These are phyloP conservation scores for Drosophila nannoptera DNA, from an alignment of 1,140 invertebrate species.

Conservation along the genomic window DNA sequence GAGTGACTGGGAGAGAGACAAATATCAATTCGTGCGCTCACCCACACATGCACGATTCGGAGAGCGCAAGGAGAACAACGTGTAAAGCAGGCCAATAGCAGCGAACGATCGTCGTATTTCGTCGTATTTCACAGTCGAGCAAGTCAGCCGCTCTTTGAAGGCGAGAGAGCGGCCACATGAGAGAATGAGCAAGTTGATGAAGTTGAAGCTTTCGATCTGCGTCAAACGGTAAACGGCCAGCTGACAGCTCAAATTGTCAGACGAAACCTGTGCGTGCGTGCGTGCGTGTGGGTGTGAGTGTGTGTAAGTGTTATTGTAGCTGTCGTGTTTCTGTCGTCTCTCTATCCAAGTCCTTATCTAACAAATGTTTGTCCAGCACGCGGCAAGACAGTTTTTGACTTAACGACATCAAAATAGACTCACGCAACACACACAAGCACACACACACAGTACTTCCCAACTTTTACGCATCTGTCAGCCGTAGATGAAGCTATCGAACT, in stretches of 20 bases:
- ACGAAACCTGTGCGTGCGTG: background rate
- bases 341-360: constrained; percentile 9
- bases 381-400: constrained; percentile 20
- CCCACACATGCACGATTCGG: no score
- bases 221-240: background rate
- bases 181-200: no score
- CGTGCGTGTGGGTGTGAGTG: background rate
- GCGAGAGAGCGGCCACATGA: no score
- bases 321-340: background rate
- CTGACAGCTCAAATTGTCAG: constrained; percentile 17
- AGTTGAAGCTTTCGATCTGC: no score
- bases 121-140: no score
- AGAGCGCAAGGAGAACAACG: no score
- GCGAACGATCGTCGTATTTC: no score
- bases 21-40: no score
- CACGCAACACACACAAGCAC: constrained; percentile 3
- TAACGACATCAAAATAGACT: constrained; percentile 1
- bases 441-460: background rate
- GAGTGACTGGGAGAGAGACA: no score
- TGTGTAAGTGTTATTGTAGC: constrained; percentile 1
- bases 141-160: no score
- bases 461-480: background rate
- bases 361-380: constrained; percentile 39
- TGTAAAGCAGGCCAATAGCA: no score
- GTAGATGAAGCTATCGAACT: background rate